Evolutionary conservation across 2,113 vertebrate genomes (phyloP).

Genomic region (Lamprotornis superbus): DNA sequence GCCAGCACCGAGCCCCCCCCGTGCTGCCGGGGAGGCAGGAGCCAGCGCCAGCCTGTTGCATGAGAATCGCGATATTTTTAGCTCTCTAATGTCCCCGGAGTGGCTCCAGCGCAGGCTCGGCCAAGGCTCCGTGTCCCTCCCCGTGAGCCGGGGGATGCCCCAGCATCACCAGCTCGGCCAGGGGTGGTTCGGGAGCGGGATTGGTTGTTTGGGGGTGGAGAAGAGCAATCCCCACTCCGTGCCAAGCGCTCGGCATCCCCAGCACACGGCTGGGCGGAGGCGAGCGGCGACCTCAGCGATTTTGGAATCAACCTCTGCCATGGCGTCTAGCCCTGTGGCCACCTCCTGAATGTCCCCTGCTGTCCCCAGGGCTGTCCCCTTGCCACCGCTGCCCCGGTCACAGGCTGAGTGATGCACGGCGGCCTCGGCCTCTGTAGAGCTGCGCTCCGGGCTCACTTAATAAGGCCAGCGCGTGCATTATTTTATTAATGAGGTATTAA

Average conservation of each 20-base stretch:
- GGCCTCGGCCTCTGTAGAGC: neutral
- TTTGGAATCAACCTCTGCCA: neutral
- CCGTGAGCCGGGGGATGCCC: neutral
- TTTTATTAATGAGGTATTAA: slow-evolving; percentile 61
- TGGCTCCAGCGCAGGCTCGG: neutral
- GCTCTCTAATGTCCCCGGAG: neutral
- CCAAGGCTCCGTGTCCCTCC: neutral
- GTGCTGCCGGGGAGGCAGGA: neutral
- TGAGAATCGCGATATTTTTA: slow-evolving; percentile 41
- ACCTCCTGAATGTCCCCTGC: neutral
- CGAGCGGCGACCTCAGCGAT: neutral
- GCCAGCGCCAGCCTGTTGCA: slow-evolving; percentile 22
- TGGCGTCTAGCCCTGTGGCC: neutral
- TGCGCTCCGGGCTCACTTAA: neutral
- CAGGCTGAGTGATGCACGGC: rapidly evolving
- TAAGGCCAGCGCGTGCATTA: neutral
- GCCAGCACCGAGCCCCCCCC: neutral
- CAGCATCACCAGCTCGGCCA: rapidly evolving
- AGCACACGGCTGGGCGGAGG: neutral
- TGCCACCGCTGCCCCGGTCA: neutral
- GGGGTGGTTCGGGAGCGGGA: neutral
- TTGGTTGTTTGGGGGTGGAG: neutral
- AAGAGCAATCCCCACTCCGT: neutral
- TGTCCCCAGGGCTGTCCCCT: neutral
- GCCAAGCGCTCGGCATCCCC: neutral